phyloP scores from a whole-genome alignment of 2,797 vertebrate genomes.

The Melanotaenia maccullochi region DNA sequence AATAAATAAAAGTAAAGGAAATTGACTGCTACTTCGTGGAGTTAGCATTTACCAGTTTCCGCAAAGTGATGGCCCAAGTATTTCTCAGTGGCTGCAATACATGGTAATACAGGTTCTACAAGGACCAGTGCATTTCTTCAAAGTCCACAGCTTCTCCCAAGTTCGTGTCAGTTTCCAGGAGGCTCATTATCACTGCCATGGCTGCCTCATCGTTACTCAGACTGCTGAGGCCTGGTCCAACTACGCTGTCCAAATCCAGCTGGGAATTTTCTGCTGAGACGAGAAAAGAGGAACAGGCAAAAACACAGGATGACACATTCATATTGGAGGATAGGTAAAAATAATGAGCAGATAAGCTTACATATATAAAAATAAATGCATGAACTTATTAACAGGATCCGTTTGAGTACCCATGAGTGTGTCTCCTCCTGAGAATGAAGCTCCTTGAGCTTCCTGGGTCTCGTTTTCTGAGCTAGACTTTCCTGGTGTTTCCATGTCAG shows the following conservation, averaged over 20 bases:
- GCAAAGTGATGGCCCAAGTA: conserved; percentile 19
- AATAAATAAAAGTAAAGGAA: conserved; percentile 59
- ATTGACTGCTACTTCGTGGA: conserved; percentile 29
- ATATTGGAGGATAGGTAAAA: neutral
- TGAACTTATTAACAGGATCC: conserved; percentile 6
- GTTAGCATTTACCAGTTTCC: conserved; percentile 36
- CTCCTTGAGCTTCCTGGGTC: conserved; percentile 71
- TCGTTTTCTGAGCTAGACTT: conserved; percentile 80
- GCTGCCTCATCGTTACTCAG: conserved; percentile 88
- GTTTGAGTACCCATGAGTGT: conserved; percentile 82
- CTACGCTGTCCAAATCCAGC: conserved; percentile 88
- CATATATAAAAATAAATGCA: neutral
- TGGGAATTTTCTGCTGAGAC: conserved; percentile 84
- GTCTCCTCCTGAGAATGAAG: conserved; percentile 79
- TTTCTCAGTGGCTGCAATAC: conserved; percentile 25
- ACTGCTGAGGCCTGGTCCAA: conserved; percentile 82
- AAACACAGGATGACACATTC: neutral
- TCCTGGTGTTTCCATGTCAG: conserved; percentile 76
- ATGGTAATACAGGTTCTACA: conserved; percentile 74
- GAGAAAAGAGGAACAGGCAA: neutral
- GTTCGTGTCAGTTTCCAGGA: conserved; percentile 91
- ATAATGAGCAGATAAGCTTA: neutral
- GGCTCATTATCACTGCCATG: conserved; percentile 94
- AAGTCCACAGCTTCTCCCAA: conserved; percentile 88
- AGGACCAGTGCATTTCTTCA: conserved; percentile 90